Evolutionary conservation across 2,797 vertebrate genomes (phyloP).

Genomic region (Pyrocephalus nanus): DNA sequence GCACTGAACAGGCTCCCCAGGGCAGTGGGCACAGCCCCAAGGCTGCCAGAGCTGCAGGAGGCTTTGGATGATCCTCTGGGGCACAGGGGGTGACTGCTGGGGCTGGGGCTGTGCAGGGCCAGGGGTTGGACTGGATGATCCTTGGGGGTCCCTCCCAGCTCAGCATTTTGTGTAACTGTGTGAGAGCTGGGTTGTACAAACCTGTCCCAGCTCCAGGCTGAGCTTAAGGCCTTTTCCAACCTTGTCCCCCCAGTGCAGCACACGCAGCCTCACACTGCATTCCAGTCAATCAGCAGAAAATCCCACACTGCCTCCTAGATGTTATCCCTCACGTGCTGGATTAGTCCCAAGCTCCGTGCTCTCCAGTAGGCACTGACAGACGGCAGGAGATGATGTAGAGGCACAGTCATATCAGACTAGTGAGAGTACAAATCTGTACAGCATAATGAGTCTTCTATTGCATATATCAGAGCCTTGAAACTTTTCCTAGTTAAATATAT

Average conservation of each 20-base stretch:
- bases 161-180: neutral
- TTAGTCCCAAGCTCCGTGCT: neutral
- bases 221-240: neutral
- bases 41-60: neutral
- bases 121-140: neutral
- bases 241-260: neutral
- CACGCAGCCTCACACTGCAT: neutral
- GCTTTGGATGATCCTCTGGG: neutral
- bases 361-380: conserved; percentile 39
- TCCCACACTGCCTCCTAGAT: neutral
- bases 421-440: conserved; percentile 13
- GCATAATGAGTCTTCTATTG: conserved; percentile 40
- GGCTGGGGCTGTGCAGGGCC: neutral
- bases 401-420: conserved; percentile 23
- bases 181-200: neutral
- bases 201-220: neutral
- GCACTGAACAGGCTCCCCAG: too few relatives aligned
- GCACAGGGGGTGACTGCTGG: too few relatives aligned
- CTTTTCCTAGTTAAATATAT: conserved; percentile 34
- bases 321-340: neutral
- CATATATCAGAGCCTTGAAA: conserved; percentile 52
- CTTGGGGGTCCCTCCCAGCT: neutral
- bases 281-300: conserved; percentile 21
- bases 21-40: too few relatives aligned
- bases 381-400: conserved; percentile 41